Percentiles rank a stretch among this genome's conserved stretches.
Conservation (phyloP, 2,797 vertebrate species). For the Centroberyx gerrardi region DNA sequence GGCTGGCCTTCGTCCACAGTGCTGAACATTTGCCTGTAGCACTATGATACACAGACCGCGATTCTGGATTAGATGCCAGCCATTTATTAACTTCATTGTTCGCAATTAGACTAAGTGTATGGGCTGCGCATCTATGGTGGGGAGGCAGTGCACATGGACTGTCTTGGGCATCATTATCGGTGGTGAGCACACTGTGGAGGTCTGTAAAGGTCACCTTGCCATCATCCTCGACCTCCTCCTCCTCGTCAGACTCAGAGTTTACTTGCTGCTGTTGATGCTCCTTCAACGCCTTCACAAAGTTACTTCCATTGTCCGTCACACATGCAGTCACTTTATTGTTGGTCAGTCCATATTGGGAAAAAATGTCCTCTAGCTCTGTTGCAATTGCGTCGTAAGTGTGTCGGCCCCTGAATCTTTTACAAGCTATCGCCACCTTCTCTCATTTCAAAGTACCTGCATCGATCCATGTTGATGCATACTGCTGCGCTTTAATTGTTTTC, state of each 20-base stretch:
- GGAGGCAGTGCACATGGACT: constrained; percentile 15
- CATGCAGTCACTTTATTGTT: constrained; percentile 19
- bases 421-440: constrained; percentile 19
- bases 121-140: constrained; percentile 29
- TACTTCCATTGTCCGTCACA: constrained; percentile 18
- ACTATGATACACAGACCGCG: constrained; percentile 19
- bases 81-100: constrained; percentile 38
- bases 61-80: constrained; percentile 23
- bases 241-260: not conserved
- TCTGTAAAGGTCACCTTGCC: constrained; percentile 3
- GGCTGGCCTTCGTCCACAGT: constrained; percentile 35
- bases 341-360: constrained; percentile 12
- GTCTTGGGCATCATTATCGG: not conserved
- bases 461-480: constrained; percentile 12
- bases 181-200: constrained; percentile 9
- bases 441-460: constrained; percentile 11
- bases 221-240: not conserved
- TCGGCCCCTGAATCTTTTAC: constrained; percentile 20
- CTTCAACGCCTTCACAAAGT: constrained; percentile 17
- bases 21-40: constrained; percentile 53
- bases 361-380: constrained; percentile 15
- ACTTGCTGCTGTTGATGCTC: constrained; percentile 10
- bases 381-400: constrained; percentile 5
- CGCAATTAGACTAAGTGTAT: constrained; percentile 32
- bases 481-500: constrained; percentile 3